phyloP scores from a whole-genome alignment of 2,113 vertebrate genomes.

The Cochlearius cochlearius region DNA sequence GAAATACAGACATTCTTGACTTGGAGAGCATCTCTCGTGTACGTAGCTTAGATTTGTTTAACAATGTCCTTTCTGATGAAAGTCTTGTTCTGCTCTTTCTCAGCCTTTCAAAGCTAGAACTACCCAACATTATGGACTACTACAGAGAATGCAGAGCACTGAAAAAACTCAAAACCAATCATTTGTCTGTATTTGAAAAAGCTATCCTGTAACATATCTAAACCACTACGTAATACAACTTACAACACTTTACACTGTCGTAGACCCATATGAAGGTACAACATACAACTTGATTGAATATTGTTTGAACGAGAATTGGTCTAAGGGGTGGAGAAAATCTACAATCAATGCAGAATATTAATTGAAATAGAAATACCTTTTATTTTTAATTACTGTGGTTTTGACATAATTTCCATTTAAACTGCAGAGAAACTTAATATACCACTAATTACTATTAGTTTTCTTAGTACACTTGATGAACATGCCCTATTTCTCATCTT shows the following conservation, averaged over 20 bases:
- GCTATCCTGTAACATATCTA: not conserved
- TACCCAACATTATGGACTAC: not conserved
- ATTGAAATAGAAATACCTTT: not conserved
- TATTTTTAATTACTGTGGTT: not conserved
- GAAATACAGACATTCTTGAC: not conserved
- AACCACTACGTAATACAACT: not conserved
- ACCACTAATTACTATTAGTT: not conserved
- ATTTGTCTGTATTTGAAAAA: not conserved
- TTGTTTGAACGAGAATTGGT: not conserved
- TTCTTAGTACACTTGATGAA: not conserved
- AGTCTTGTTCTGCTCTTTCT: not conserved
- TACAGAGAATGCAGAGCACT: not conserved
- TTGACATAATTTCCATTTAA: not conserved
- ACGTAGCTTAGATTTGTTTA: not conserved
- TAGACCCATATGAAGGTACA: not conserved
- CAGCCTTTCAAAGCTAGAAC: not conserved
- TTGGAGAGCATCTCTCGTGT: not conserved
- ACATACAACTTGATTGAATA: not conserved
- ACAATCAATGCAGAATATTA: not conserved
- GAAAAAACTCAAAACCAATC: not conserved
- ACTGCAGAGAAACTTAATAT: not conserved
- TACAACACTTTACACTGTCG: not conserved
- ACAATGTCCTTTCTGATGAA: not conserved
- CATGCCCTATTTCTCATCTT: not conserved
- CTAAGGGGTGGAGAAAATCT: not conserved